A percentile compares a stretch with the other conserved stretches of the same genome.
Evolutionary conservation across 2,888 invertebrate species (phyloP).

Genomic region (Diarsia brunnea): DNA sequence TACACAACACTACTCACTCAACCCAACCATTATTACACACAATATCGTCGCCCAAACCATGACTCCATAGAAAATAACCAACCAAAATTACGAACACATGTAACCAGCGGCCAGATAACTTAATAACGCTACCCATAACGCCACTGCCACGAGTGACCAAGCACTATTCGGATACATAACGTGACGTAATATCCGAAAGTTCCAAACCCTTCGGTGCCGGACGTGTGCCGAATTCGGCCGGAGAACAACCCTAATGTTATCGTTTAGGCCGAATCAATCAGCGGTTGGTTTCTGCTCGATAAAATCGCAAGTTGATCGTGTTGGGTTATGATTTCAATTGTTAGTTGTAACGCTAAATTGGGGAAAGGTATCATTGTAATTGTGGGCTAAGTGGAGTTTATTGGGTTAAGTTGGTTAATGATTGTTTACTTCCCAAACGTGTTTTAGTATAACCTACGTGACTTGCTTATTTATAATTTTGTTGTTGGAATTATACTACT

Average conservation of each 20-base stretch:
- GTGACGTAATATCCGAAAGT: slow-evolving; percentile 63
- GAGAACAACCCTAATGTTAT: slow-evolving; percentile 58
- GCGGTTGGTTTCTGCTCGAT: slow-evolving; percentile 53
- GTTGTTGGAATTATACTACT: neutral
- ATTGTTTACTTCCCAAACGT: neutral
- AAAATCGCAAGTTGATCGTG: slow-evolving; percentile 57
- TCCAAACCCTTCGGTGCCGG: slow-evolving; percentile 60
- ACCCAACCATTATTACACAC: slow-evolving; percentile 25
- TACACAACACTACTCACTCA: neutral
- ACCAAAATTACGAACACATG: slow-evolving; percentile 60
- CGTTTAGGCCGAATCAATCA: slow-evolving; percentile 66
- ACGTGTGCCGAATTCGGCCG: slow-evolving; percentile 62
- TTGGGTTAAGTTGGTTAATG: neutral
- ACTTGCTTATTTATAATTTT: neutral
- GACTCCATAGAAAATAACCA: slow-evolving; percentile 53
- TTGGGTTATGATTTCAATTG: slow-evolving; percentile 58
- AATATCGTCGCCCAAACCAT: slow-evolving; percentile 33
- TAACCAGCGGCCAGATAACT: slow-evolving; percentile 64
- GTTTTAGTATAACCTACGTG: neutral
- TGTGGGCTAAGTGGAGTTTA: neutral
- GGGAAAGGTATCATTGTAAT: slow-evolving; percentile 1
- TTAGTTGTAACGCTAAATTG: slow-evolving; percentile 36
- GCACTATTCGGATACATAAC: slow-evolving; percentile 61
- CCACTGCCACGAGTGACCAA: slow-evolving; percentile 66
- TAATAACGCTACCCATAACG: slow-evolving; percentile 67